phyloP scores from a whole-genome alignment of 1,140 invertebrate genomes.

The Nylanderia fulva region DNA sequence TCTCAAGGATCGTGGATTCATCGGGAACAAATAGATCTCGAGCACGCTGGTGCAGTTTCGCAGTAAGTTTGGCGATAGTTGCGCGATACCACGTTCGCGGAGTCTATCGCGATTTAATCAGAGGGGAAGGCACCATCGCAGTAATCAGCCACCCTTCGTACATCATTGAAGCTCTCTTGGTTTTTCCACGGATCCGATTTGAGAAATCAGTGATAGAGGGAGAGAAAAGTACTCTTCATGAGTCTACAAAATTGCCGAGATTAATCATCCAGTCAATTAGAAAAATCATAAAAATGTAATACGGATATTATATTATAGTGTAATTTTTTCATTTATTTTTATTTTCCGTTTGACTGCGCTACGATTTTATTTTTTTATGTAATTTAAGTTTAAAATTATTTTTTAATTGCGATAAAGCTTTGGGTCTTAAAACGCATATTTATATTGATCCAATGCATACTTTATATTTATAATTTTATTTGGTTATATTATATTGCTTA shows the following conservation, averaged over 20 bases:
- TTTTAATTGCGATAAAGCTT: too few species aligned
- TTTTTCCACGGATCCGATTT: background rate
- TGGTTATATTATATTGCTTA: background rate
- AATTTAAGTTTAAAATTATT: too few species aligned
- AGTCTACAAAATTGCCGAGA: background rate
- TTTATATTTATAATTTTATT: too few species aligned
- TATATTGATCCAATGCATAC: too few species aligned
- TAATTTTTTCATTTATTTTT: too few species aligned
- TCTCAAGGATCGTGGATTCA: slow-evolving; percentile 72
- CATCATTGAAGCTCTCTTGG: background rate
- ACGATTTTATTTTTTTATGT: too few species aligned
- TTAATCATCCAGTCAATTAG: background rate
- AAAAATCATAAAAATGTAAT: background rate
- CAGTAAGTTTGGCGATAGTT: slow-evolving; percentile 50
- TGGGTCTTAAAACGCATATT: too few species aligned
- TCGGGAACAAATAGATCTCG: slow-evolving; percentile 74
- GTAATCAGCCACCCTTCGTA: slow-evolving; percentile 40
- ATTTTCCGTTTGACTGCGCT: too few species aligned
- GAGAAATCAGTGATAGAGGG: background rate
- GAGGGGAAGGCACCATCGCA: background rate
- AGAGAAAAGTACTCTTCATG: background rate
- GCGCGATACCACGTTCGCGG: slow-evolving; percentile 31
- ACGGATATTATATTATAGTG: background rate
- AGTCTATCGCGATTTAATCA: slow-evolving; percentile 61
- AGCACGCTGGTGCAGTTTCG: slow-evolving; percentile 51